These are phyloP conservation scores for Apamea anceps DNA, from an alignment of 2,888 invertebrate genomes.

Conservation along the genomic window DNA sequence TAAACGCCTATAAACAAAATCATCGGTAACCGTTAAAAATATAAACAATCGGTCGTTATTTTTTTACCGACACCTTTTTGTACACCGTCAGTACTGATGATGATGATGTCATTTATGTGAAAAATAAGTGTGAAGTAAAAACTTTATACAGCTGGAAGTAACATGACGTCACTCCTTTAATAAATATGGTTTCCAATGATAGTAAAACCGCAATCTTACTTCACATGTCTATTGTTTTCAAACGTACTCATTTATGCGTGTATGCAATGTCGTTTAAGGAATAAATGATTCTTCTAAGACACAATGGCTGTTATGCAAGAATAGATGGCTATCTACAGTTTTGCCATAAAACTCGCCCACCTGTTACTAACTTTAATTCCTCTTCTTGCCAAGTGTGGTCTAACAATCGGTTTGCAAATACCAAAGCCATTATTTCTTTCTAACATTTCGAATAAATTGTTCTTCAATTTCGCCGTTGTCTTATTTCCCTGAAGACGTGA, in stretches of 20 bases:
- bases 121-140: conserved; percentile 48
- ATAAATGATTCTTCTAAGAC: conserved; percentile 38
- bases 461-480: conserved; percentile 54
- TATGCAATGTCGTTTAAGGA: conserved; percentile 53
- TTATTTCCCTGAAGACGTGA: conserved; percentile 52
- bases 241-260: conserved; percentile 44
- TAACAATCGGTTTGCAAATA: conserved; percentile 31
- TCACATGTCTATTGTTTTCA: conserved; percentile 59
- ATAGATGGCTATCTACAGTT: conserved; percentile 29
- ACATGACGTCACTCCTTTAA: conserved; percentile 49
- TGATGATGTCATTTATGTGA: conserved; percentile 60
- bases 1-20: conserved; percentile 43
- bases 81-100: conserved; percentile 24
- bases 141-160: conserved; percentile 14
- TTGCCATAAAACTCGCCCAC: conserved; percentile 27
- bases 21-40: conserved; percentile 58
- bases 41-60: conserved; percentile 57
- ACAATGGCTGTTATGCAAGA: conserved; percentile 54
- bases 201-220: conserved; percentile 56
- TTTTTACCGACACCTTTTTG: conserved; percentile 52
- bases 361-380: conserved; percentile 3
- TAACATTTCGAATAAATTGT: conserved; percentile 47
- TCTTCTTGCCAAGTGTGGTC: conserved; percentile 5
- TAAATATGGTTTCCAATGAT: conserved; percentile 48
- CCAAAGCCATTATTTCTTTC: conserved; percentile 36